These are phyloP conservation scores for Anguilla japonica DNA, from an alignment of 2,113 vertebrate species.

Conservation along the genomic window DNA sequence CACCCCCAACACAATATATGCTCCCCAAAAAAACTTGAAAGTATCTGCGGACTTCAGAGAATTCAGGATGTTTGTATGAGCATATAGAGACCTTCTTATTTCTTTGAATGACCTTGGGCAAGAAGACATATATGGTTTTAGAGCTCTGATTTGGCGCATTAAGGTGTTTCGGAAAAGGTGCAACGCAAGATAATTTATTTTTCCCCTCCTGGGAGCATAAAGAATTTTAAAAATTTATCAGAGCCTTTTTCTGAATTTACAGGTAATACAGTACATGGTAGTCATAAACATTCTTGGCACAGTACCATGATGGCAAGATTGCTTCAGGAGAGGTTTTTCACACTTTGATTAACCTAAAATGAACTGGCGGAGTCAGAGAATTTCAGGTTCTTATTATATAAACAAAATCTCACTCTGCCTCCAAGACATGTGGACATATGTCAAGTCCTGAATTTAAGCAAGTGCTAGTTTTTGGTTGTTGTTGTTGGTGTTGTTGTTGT, in stretches of 20 bases:
- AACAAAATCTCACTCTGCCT: slow-evolving; percentile 49
- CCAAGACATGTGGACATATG: slow-evolving; percentile 28
- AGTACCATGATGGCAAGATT: slow-evolving; percentile 69
- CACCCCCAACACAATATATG: not conserved
- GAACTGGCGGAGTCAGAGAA: slow-evolving; percentile 65
- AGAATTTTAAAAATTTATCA: slow-evolving; percentile 63
- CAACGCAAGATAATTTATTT: slow-evolving; percentile 74
- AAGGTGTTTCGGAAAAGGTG: slow-evolving; percentile 72
- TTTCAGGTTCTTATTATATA: slow-evolving; percentile 66
- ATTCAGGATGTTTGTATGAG: slow-evolving; percentile 63
- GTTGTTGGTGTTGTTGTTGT: not conserved
- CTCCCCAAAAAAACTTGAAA: slow-evolving; percentile 62
- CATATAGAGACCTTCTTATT: slow-evolving; percentile 66
- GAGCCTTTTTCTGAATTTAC: slow-evolving; percentile 67
- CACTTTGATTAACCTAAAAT: slow-evolving; percentile 78
- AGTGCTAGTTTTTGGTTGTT: not conserved
- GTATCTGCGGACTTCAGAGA: slow-evolving; percentile 67
- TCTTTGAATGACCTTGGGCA: slow-evolving; percentile 69
- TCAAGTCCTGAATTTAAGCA: slow-evolving; percentile 1
- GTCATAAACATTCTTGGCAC: slow-evolving; percentile 72
- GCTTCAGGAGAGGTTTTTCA: slow-evolving; percentile 74
- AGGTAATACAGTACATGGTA: slow-evolving; percentile 69
- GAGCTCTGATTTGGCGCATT: slow-evolving; percentile 69
- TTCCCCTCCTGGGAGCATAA: slow-evolving; percentile 66
- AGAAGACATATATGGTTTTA: slow-evolving; percentile 62